Evolutionary conservation across 2,113 vertebrate species (phyloP).

Genomic region (Bucco capensis): DNA sequence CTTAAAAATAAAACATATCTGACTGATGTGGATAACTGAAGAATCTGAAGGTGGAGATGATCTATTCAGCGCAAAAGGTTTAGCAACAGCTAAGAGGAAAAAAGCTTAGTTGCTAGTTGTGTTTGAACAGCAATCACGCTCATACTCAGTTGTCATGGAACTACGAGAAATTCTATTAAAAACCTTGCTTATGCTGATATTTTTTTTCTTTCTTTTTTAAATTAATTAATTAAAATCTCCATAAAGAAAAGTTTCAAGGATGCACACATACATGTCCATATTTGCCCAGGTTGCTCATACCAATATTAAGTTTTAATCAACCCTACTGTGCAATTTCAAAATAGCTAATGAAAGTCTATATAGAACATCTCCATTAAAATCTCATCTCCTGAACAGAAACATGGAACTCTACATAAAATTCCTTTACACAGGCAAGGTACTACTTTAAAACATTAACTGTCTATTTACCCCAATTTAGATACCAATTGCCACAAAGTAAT

Average conservation of each 20-base stretch:
- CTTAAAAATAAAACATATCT: background rate
- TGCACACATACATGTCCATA: background rate
- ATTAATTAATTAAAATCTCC: background rate
- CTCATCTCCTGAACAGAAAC: background rate
- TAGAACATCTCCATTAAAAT: background rate
- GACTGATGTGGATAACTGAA: background rate
- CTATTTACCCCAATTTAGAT: constrained; percentile 44
- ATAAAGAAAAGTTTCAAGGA: background rate
- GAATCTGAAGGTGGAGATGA: background rate
- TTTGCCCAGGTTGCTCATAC: rapidly evolving
- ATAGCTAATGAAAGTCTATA: background rate
- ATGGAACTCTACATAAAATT: background rate
- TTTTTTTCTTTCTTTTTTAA: background rate
- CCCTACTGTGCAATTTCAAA: background rate
- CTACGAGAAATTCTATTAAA: background rate
- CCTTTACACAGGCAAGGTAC: background rate
- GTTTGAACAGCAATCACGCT: background rate
- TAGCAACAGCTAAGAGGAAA: background rate
- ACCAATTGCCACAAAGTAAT: background rate
- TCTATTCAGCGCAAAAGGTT: background rate
- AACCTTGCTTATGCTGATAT: background rate
- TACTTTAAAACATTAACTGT: background rate
- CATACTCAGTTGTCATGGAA: too few species aligned
- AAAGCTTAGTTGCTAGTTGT: background rate
- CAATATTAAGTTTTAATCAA: background rate